Base-by-base conservation (phyloP, 2,888 invertebrate genomes). In the Glaucopsyche alexis region DNA sequence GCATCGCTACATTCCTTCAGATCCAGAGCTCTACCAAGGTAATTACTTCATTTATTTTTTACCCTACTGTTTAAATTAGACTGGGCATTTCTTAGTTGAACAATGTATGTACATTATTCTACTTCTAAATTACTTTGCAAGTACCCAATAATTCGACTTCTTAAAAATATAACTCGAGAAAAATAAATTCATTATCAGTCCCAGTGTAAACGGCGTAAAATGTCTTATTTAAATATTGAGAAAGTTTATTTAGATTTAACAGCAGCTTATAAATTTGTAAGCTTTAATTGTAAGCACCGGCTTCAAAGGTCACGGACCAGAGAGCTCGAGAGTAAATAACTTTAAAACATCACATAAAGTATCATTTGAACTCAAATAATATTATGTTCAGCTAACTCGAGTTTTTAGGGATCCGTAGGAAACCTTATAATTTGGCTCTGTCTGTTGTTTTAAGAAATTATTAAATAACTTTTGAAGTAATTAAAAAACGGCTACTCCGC, bases 1-100 rank as follows among this genome's bases (percentile, higher is more conserved):
- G 98, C 76, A 98, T 99, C 81, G 98, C 97, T 70, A 98, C 98
- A n/a, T 98, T 98, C 90, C 94, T 98, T 76, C 97, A 97, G 85
- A 96, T 97, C 82, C 96, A 96, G 84, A 95, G 94, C 80, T 94
- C 96, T 72, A 95, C 95, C 77, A 98, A 97, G 96, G 98, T 98
- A 91, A 71, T 60, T 73, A 72, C 69, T 70, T 81, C 81, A 78
- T 83, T 73, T 77, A 80, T 80, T 84, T 71, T 71, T 42, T 71
- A 14, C 47, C 9, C 19, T 55, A 5, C 2, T 52, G 16, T 42
- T 42, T 42, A 5, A 42, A 6, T 6, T 42, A 42, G 40, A 3
- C 6, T 5, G 6, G 42, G 6, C 42, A 42, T 8, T 42, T 42
- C 42, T 42, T 42, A 42, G 42, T 42, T 7, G 42, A 6, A 42